These are phyloP conservation scores for Apeltes quadracus DNA, from an alignment of 2,113 vertebrate genomes.

Conservation along the genomic window DNA sequence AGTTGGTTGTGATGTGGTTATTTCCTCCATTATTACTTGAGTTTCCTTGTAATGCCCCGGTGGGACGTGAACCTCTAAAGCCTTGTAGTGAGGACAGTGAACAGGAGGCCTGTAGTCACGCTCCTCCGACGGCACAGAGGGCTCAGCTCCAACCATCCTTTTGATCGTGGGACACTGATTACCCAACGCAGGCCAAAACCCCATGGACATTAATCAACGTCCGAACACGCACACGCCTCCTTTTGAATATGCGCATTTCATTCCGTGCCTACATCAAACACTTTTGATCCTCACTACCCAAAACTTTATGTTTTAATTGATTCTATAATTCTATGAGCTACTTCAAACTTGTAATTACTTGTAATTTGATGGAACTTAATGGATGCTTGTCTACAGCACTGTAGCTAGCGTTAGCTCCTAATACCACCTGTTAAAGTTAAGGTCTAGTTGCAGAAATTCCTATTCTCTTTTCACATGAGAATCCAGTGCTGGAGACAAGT, in stretches of 20 bases:
- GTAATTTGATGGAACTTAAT: conserved; percentile 38
- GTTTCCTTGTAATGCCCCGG: neutral
- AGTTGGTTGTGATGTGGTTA: neutral
- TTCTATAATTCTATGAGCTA: too few species aligned
- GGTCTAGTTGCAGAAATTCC: neutral
- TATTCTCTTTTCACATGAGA: conserved; percentile 1
- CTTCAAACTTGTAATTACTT: conserved; percentile 36
- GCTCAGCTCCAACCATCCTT: conserved; percentile 26
- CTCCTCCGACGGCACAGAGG: conserved; percentile 1
- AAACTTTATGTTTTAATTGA: conserved; percentile 52
- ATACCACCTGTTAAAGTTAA: neutral
- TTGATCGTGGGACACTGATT: conserved; percentile 58
- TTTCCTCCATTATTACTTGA: neutral
- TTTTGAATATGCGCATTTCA: conserved; percentile 44
- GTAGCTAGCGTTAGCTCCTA: neutral
- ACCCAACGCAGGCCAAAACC: conserved; percentile 28
- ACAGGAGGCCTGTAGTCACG: neutral
- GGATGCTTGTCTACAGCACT: conserved; percentile 26
- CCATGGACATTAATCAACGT: conserved; percentile 40
- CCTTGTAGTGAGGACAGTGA: neutral
- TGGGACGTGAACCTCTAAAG: neutral
- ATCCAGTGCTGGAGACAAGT: neutral
- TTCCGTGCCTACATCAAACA: conserved; percentile 54
- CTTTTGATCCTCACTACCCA: conserved; percentile 60
- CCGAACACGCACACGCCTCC: conserved; percentile 29